Evolutionary conservation across 2,888 invertebrate genomes (phyloP).

Genomic region (Ectropis crepuscularia): DNA sequence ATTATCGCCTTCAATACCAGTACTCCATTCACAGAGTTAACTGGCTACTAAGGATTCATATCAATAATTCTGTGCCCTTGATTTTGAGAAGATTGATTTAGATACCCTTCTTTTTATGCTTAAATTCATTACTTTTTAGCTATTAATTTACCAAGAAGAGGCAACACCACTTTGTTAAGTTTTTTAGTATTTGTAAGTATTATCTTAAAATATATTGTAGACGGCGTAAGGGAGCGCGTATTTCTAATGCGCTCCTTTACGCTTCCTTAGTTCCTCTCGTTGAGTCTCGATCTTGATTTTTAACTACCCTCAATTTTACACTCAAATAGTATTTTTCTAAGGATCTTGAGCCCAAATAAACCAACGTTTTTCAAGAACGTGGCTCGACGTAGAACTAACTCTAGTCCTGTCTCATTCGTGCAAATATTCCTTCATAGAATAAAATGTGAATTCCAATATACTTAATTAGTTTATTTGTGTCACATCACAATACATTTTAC

Average conservation of each 20-base stretch:
- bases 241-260: constrained; percentile 66
- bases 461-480: background rate
- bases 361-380: constrained; percentile 47
- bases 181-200: constrained; percentile 46
- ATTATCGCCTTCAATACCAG: too few species aligned
- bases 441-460: constrained; percentile 1
- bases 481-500: constrained; percentile 14
- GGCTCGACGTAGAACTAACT: constrained; percentile 77
- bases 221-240: constrained; percentile 67
- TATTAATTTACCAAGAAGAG: constrained; percentile 39
- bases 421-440: constrained; percentile 10
- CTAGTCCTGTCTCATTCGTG: constrained; percentile 71
- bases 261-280: constrained; percentile 73
- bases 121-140: constrained; percentile 18
- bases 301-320: constrained; percentile 9
- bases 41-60: background rate
- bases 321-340: background rate
- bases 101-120: constrained; percentile 13
- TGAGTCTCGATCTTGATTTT: constrained; percentile 60
- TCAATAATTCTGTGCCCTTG: constrained; percentile 4
- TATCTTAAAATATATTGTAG: constrained; percentile 39
- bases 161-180: constrained; percentile 40
- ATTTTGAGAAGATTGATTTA: background rate
- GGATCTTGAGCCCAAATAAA: constrained; percentile 3
- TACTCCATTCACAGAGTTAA: too few species aligned